Evolutionary conservation across 2,888 invertebrate species (phyloP), one percentile per base, ranked within the genome.

Genomic region (Ormia ochracea): DNA sequence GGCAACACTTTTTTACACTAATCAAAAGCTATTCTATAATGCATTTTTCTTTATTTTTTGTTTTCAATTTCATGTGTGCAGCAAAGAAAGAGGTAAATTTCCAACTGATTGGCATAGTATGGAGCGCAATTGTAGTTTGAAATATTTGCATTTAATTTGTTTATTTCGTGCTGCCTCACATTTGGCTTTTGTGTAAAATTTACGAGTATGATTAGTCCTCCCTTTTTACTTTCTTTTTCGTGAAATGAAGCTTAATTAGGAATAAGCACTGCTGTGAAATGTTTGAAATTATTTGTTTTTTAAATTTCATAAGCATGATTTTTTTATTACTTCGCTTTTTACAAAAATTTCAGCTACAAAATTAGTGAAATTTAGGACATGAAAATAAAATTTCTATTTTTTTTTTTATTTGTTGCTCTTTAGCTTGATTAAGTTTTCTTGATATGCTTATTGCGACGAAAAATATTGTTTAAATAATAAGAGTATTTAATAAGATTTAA

Each of bases 91-190:
- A n/a, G n/a, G n/a, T 28, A 7, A 45, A 31, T 10, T 12, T 4
- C 28, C 43, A 61, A n/a, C 31, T 21, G 14, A 2, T 48, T 48
- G 43, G 43, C 28, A 21, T 2, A 14, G 33, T 21, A 10, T 17
- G 14, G 33, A 65, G 17, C 9, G 38, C 14, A n/a, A 28, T n/a
- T n/a, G 9, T 41, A 41, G 38, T 52, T 54, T 26, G 9, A 59
- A 36, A 38, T 59, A 23, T 26, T 26, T 68, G 59, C 28, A 12
- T 48, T 59, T 66, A 66, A 66, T 72, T 72, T 66, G 52, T 45
- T 7, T 19, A 36, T 41, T 50, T 54, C 70, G 58, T 70, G 70
- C 9, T 38, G 5, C 10, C 41, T 45, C 43, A 61, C 43, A 41
- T 17, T 14, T 12, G 17, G 12, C 26, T 50, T 14, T 1, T 19